These are phyloP conservation scores for Phainopepla nitens DNA, from an alignment of 2,113 vertebrate genomes.

Conservation along the genomic window DNA sequence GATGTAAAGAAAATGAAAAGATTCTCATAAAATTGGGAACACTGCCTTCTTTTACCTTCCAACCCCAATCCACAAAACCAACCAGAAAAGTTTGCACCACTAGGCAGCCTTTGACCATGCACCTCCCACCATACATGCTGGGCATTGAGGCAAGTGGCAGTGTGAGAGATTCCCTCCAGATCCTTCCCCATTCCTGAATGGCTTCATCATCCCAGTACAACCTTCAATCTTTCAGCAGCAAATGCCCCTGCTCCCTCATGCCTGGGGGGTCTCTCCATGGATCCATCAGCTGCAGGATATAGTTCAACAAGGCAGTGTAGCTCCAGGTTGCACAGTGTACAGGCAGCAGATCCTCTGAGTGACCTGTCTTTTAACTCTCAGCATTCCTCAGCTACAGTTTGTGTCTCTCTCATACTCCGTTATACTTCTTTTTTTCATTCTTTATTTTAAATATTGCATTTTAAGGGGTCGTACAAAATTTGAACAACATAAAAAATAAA, in stretches of 20 bases:
- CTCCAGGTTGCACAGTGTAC: accelerated
- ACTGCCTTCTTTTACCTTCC: not conserved
- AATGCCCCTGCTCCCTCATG: not conserved
- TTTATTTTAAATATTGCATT: not conserved
- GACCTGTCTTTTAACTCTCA: not conserved
- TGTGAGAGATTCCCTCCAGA: not conserved
- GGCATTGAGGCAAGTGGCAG: not conserved
- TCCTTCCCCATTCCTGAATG: not conserved
- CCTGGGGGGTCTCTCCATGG: not conserved
- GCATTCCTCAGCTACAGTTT: not conserved
- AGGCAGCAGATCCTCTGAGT: not conserved
- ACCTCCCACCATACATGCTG: not conserved
- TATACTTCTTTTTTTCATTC: not conserved
- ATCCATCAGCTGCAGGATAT: not conserved
- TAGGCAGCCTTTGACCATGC: not conserved
- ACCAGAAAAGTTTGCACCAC: not conserved
- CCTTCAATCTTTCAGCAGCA: not conserved
- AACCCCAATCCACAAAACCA: not conserved
- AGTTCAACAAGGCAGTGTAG: accelerated
- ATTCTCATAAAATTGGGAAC: not conserved
- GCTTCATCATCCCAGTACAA: not conserved
- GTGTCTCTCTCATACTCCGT: not conserved
- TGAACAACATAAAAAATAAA: not conserved
- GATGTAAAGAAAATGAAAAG: not conserved
- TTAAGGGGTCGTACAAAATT: not conserved